These are phyloP conservation scores for Lagorchestes hirsutus DNA, from an alignment of 2,797 vertebrate species.

Conservation along the genomic window DNA sequence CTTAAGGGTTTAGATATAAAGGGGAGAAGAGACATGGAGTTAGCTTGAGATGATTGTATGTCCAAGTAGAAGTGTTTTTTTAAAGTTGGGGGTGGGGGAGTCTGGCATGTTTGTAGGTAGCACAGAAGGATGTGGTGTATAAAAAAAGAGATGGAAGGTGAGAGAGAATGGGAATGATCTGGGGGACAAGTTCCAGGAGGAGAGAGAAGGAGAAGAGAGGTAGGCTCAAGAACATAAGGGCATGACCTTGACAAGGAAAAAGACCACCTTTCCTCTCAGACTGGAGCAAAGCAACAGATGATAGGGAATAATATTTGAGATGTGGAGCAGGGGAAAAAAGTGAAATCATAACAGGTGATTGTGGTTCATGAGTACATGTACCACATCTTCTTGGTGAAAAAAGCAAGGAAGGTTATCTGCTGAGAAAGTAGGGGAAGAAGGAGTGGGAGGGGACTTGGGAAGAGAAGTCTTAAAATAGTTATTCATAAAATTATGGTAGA, in stretches of 20 bases:
- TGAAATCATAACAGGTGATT: neutral
- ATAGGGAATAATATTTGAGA: neutral
- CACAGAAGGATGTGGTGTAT: neutral
- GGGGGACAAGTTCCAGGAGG: neutral
- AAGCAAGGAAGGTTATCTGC: neutral
- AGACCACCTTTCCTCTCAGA: neutral
- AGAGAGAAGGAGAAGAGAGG: neutral
- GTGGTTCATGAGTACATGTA: no score
- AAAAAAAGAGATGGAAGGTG: neutral
- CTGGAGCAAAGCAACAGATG: neutral
- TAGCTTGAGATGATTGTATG: neutral
- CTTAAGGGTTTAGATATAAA: neutral
- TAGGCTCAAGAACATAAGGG: neutral
- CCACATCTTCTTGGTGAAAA: neutral
- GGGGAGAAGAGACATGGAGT: neutral
- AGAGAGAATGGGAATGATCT: neutral
- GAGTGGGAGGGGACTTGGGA: neutral
- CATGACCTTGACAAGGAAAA: neutral
- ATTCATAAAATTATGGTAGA: neutral
- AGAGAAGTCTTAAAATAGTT: neutral
- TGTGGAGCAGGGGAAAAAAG: neutral
- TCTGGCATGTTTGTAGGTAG: neutral
- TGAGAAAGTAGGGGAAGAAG: neutral
- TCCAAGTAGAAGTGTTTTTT: neutral
- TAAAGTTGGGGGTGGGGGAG: neutral